Conservation (phyloP, 2,888 invertebrate species). For the Temnothorax unifasciatus region DNA sequence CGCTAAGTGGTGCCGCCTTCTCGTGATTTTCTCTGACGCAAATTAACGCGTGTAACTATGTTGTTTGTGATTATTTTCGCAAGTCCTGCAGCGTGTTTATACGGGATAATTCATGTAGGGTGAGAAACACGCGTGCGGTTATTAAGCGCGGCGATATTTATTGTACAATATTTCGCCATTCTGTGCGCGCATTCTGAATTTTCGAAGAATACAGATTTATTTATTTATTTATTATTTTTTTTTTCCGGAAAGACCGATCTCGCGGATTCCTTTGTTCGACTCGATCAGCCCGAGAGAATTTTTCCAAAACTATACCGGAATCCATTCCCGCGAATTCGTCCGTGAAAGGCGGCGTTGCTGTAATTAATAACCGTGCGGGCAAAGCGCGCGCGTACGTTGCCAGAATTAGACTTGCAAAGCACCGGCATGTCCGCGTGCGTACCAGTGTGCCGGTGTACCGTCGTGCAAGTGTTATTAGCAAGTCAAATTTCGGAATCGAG, state of each 20-base stretch:
- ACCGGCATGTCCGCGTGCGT: slow-evolving; percentile 64
- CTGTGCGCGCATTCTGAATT: background rate
- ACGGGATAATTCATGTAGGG: slow-evolving; percentile 22
- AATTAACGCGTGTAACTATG: slow-evolving; percentile 34
- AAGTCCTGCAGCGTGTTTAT: slow-evolving; percentile 13
- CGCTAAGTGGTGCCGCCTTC: slow-evolving; percentile 37
- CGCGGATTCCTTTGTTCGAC: background rate
- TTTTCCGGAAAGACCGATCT: background rate
- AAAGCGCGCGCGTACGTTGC: slow-evolving; percentile 54
- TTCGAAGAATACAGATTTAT: background rate
- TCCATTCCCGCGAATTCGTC: background rate
- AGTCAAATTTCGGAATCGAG: slow-evolving; percentile 75
- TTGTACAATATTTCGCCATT: background rate
- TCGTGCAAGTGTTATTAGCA: slow-evolving; percentile 69
- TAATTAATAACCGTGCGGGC: slow-evolving; percentile 68
- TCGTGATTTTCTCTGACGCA: slow-evolving; percentile 51
- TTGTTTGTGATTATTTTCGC: slow-evolving; percentile 38
- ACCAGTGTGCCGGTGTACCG: slow-evolving; percentile 60
- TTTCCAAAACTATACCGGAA: background rate
- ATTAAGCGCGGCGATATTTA: background rate
- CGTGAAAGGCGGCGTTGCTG: slow-evolving; percentile 55
- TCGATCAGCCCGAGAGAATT: background rate
- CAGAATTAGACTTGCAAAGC: slow-evolving; percentile 77
- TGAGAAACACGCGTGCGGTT: background rate
- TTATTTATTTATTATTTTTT: too few relatives aligned